Percentiles rank a stretch among this genome's conserved stretches.
These are phyloP conservation scores for Caenorhabditis sinica DNA, from an alignment of 2,888 invertebrate species.

Conservation along the genomic window DNA sequence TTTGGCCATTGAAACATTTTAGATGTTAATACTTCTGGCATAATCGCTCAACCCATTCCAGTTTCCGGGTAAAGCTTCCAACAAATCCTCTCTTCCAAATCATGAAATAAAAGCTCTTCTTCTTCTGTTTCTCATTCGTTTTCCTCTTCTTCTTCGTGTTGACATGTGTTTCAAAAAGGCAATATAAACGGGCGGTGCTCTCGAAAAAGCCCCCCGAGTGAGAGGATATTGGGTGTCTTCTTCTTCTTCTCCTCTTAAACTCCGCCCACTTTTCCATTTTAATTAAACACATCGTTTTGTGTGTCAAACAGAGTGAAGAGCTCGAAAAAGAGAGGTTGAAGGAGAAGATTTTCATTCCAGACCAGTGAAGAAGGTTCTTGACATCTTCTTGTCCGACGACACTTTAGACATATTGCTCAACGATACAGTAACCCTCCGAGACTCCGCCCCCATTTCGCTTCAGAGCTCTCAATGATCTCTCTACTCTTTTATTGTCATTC, in stretches of 20 bases:
- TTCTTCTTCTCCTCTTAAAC: not conserved
- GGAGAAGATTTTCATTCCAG: slow-evolving; percentile 37
- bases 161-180: slow-evolving; percentile 63
- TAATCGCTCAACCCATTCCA: not conserved
- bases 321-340: not conserved
- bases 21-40: not conserved
- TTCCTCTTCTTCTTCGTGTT: slow-evolving; percentile 40
- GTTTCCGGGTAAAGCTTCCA: not conserved
- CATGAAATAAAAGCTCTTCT: slow-evolving; percentile 42
- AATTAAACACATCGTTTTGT: slow-evolving; percentile 58
- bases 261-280: slow-evolving; percentile 53
- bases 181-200: slow-evolving; percentile 49
- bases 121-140: not conserved
- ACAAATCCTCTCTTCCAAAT: slow-evolving; percentile 19
- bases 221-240: slow-evolving; percentile 60
- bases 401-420: slow-evolving; percentile 24
- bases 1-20: not conserved
- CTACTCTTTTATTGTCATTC: slow-evolving; percentile 1
- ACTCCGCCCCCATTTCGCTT: slow-evolving; percentile 1
- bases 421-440: slow-evolving; percentile 36
- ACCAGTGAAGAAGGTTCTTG: slow-evolving; percentile 15
- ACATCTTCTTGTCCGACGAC: slow-evolving; percentile 33
- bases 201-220: slow-evolving; percentile 4
- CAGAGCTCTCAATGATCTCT: not conserved
- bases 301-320: slow-evolving; percentile 32